Evolutionary conservation across 2,888 invertebrate species (phyloP).

Genomic region (Pantelozetes paolii): DNA sequence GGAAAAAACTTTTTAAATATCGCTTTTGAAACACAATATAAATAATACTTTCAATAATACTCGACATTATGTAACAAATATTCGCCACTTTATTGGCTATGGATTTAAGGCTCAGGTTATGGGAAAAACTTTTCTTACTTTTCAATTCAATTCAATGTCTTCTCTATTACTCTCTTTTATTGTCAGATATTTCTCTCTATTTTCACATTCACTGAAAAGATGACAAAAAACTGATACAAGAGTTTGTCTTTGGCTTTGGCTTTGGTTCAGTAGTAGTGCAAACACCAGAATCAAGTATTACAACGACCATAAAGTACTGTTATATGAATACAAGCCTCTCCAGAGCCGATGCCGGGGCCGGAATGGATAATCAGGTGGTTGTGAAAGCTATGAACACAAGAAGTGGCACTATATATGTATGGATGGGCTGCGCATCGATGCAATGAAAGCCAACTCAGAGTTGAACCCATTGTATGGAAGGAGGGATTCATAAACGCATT

Average conservation of each 20-base stretch:
- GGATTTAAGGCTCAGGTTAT: constrained; percentile 21
- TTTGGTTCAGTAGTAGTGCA: constrained; percentile 18
- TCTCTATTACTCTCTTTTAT: constrained; percentile 13
- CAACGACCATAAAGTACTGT: background rate
- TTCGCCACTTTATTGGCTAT: constrained; percentile 23
- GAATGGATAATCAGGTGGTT: constrained; percentile 35
- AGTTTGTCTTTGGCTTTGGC: constrained; percentile 24
- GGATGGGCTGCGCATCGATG: constrained; percentile 24
- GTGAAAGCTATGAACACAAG: background rate
- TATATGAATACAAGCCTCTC: constrained; percentile 12
- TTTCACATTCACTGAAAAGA: constrained; percentile 28
- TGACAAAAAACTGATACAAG: constrained; percentile 46
- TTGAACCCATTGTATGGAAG: constrained; percentile 6
- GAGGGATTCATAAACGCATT: background rate
- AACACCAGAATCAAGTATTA: constrained; percentile 34
- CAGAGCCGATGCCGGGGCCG: constrained; percentile 3
- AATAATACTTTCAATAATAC: too few species aligned
- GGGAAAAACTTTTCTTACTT: constrained; percentile 27
- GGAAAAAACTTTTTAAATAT: constrained; percentile 9
- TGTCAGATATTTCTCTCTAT: constrained; percentile 4
- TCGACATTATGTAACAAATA: background rate
- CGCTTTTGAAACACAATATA: constrained; percentile 14
- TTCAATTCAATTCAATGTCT: background rate
- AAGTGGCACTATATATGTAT: background rate
- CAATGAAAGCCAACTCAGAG: constrained; percentile 18